Base-by-base conservation (phyloP, 1,140 invertebrate genomes). In the Fopius arisanus region DNA sequence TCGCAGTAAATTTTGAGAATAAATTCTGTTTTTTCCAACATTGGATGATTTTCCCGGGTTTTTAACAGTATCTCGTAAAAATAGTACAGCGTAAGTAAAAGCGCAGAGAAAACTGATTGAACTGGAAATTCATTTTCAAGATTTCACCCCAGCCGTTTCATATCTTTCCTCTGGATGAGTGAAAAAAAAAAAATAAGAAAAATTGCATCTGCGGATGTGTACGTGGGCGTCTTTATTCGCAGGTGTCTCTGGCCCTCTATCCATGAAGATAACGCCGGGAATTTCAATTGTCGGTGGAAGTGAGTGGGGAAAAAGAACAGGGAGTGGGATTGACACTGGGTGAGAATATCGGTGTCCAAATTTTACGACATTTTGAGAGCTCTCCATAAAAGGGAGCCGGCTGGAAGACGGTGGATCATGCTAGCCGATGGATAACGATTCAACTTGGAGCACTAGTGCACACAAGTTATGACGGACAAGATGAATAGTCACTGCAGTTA, bases 331-430 rank as follows among this genome's bases (percentile, higher is more conserved):
- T 48, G 43, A 48, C 54, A 59, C 3, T 28, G 54, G 54, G 19
- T 26, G 23, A 59, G 41, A 65, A 67, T 41, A 70, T 73, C n/a
- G 31, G 21, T 75, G 67, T 81, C 70, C 65, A 59, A 51, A 78
- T 79, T 83, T 82, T 82, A 83, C 73, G 79, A 82, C 75, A 77
- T 79, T 79, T 81, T 76, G 43, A 82, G 74, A 70, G 72, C 70
- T 65, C 75, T 72, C 77, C 77, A 78, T 82, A 74, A 77, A 75
- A 78, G 68, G 41, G 75, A 59, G 23, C 54, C 21, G 23, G 2
- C 54, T 59, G 54, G 54, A 59, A 59, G 43, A 48, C 43, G 5
- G 2, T 19, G 43, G 43, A 48, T 48, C 43, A 16, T 19, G 7
- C n/a, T 19, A n/a, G 43, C 14, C 43, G 5, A 16, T 14, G 33